Evolutionary conservation across 2,113 vertebrate genomes (phyloP), one percentile per base, ranked within the genome.

Genomic region (Megaceryle torquata): DNA sequence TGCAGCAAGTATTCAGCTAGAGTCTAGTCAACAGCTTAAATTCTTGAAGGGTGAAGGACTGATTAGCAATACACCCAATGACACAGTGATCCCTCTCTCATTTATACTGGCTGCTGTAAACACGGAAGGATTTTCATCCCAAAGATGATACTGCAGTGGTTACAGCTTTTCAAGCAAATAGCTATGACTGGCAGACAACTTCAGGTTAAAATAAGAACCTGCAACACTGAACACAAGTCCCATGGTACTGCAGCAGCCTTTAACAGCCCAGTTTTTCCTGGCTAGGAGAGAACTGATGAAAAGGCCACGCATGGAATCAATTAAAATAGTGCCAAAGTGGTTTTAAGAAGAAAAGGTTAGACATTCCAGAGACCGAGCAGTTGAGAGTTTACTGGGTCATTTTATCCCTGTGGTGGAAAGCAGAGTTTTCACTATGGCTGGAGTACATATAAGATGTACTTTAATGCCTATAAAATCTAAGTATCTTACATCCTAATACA

Each of bases 341-440:
- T 95, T 96, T 71, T 79, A 91, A 95, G 96, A 94, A 96, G 31
- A 89, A 95, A 74, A 94, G 95, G 67, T 95, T 88, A 75, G 85
- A 89, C 2, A 61, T 93, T 90, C 69, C 37, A 50, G 92, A 93
- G 84, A 51, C 60, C 93, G 50, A 69, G 61, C 35, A 88, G 90
- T 39, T 95, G 50, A 96, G 68, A 88, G 94, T 92, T 95, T 90
- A 97, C 39, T 57, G 67, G 95, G 86, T 94, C 84, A 85, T 67
- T 68, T 54, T 54, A 61, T 60, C 60, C 57, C 84, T 74, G 56
- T 35, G n/a, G 76, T 81, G 2, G 65, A 95, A 89, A 81, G 94
- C 61, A 89, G 35, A 37, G 77, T 53, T 95, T 91, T 94, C 88
- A 69, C 67, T 86, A 83, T 16, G 53, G 70, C 60, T 95, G 33